These are phyloP conservation scores for Melanotaenia maccullochi DNA, from an alignment of 2,797 vertebrate genomes.

Conservation along the genomic window DNA sequence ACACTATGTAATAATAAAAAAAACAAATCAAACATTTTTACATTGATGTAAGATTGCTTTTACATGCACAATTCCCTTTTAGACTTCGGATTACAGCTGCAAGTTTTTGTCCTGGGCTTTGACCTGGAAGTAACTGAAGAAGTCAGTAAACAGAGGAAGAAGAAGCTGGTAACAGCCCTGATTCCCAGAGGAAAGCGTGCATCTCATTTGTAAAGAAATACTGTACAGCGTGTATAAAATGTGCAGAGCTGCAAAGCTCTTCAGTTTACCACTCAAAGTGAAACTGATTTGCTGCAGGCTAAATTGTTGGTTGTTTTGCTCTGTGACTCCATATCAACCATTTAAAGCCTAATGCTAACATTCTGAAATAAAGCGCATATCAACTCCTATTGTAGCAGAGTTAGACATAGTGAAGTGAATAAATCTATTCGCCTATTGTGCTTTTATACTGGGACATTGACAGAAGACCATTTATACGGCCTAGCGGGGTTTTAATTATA, in stretches of 20 bases:
- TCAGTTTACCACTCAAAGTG: background rate
- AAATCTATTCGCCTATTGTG: background rate
- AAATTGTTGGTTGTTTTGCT: background rate
- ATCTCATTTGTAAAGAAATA: background rate
- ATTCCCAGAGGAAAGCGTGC: background rate
- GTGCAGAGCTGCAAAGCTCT: background rate
- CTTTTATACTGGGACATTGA: background rate
- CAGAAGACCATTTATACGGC: background rate
- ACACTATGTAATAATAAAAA: background rate
- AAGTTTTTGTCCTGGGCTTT: background rate
- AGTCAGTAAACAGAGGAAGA: background rate
- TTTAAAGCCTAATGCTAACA: background rate
- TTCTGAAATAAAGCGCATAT: background rate
- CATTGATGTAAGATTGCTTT: background rate
- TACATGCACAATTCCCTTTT: background rate
- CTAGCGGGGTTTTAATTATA: background rate
- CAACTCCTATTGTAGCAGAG: background rate
- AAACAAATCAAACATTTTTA: background rate
- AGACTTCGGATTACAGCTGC: background rate
- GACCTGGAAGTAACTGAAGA: background rate
- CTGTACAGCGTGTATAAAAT: background rate
- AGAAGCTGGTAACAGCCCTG: background rate
- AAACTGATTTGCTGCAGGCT: background rate
- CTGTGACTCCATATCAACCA: background rate
- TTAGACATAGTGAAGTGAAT: background rate